Conservation (phyloP, 2,113 vertebrate species). For the Menura novaehollandiae region DNA sequence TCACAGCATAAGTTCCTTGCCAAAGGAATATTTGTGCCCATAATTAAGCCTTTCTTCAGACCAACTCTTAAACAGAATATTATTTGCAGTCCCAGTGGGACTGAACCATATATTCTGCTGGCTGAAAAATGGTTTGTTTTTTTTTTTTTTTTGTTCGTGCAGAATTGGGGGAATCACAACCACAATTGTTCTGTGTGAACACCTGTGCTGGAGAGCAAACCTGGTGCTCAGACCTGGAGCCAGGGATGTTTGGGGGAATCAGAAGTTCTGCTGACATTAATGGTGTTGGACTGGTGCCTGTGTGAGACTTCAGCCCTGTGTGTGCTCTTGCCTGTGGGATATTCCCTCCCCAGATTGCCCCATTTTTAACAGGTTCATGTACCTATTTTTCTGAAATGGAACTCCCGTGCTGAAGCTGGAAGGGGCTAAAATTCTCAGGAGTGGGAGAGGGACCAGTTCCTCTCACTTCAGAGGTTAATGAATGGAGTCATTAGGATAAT, state of each 20-base stretch:
- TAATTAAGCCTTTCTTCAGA: background rate
- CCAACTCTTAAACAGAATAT: background rate
- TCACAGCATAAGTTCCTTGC: background rate
- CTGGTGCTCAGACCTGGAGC: background rate
- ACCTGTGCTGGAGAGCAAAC: background rate
- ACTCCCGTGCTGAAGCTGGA: background rate
- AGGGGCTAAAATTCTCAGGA: background rate
- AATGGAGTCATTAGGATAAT: slow-evolving; percentile 61
- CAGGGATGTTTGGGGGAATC: background rate
- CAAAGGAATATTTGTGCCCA: background rate
- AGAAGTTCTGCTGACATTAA: background rate
- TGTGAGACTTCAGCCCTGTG: background rate
- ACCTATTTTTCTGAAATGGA: background rate
- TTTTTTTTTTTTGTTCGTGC: background rate
- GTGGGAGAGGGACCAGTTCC: background rate
- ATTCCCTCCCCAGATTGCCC: background rate
- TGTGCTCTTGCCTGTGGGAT: background rate
- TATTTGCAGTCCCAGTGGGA: background rate
- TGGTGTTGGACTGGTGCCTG: background rate
- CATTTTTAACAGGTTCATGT: background rate
- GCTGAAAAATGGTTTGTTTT: background rate
- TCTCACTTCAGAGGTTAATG: slow-evolving; percentile 61
- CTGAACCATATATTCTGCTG: background rate
- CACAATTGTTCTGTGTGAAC: background rate
- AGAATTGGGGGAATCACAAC: background rate